These are phyloP conservation scores for Euwallacea similis DNA, from an alignment of 1,140 invertebrate genomes.

Conservation along the genomic window DNA sequence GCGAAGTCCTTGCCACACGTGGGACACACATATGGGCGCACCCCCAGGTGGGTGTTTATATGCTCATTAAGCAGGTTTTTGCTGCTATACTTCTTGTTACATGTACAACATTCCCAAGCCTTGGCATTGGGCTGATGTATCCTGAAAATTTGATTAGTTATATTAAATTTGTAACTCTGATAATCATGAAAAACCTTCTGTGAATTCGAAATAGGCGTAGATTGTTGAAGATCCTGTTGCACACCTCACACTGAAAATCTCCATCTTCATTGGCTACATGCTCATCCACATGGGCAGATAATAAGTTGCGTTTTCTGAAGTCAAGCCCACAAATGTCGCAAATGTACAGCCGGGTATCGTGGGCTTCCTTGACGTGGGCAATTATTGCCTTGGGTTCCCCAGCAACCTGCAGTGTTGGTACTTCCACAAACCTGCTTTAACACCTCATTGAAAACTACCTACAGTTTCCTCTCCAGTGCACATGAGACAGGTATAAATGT, in stretches of 20 bases:
- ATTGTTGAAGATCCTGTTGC: slow-evolving; percentile 66
- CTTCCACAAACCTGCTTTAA: neutral
- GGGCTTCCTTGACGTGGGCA: slow-evolving; percentile 62
- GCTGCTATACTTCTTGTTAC: slow-evolving; percentile 68
- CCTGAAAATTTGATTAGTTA: slow-evolving; percentile 39
- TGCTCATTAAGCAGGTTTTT: slow-evolving; percentile 71
- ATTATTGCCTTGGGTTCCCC: slow-evolving; percentile 63
- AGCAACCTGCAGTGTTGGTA: slow-evolving; percentile 33
- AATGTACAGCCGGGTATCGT: slow-evolving; percentile 67
- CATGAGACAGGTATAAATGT: slow-evolving; percentile 62
- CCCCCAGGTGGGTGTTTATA: slow-evolving; percentile 69
- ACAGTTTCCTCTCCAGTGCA: slow-evolving; percentile 58
- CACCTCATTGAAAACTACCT: slow-evolving; percentile 5
- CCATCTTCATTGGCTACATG: slow-evolving; percentile 63
- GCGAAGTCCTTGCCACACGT: slow-evolving; percentile 73
- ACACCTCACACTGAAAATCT: slow-evolving; percentile 67
- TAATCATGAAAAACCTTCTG: slow-evolving; percentile 24
- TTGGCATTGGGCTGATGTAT: slow-evolving; percentile 66
- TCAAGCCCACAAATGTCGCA: slow-evolving; percentile 71
- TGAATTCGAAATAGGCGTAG: slow-evolving; percentile 64
- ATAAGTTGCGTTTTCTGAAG: slow-evolving; percentile 64
- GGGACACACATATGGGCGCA: slow-evolving; percentile 67
- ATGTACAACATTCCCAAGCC: slow-evolving; percentile 65
- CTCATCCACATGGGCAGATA: slow-evolving; percentile 67
- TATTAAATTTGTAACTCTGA: neutral